Conservation (phyloP, 2,113 vertebrate genomes). For the Zosterops lateralis region DNA sequence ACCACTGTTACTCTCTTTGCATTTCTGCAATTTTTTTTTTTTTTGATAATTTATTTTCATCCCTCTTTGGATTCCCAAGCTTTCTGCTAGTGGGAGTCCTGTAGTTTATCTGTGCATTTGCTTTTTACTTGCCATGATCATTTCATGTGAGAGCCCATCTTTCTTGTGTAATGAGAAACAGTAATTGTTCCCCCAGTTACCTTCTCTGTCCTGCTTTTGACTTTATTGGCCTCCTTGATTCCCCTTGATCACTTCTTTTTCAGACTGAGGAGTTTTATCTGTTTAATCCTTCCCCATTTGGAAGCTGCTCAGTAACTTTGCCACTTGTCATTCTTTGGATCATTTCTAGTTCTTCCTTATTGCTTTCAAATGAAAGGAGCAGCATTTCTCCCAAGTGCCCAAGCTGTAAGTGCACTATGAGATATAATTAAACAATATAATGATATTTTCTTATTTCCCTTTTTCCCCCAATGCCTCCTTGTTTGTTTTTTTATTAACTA, state of each 20-base stretch:
- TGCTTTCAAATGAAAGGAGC: neutral
- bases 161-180: neutral
- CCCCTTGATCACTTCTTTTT: neutral
- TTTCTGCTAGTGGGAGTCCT: neutral
- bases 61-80: neutral
- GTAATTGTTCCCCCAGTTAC: constrained; percentile 1
- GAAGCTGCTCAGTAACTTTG: neutral
- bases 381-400: neutral
- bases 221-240: neutral
- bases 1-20: neutral
- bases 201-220: neutral
- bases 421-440: neutral
- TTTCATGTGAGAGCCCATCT: neutral
- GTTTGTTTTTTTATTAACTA: neutral
- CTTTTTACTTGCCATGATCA: neutral
- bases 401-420: neutral
- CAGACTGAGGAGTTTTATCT: neutral
- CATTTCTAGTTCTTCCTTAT: neutral
- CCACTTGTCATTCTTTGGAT: neutral
- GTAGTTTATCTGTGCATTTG: neutral
- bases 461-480: rapidly evolving
- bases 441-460: neutral
- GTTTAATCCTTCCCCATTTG: neutral
- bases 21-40: neutral
- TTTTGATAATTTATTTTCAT: neutral